phyloP scores from a whole-genome alignment of 2,888 invertebrate species.

The Phalera bucephala region DNA sequence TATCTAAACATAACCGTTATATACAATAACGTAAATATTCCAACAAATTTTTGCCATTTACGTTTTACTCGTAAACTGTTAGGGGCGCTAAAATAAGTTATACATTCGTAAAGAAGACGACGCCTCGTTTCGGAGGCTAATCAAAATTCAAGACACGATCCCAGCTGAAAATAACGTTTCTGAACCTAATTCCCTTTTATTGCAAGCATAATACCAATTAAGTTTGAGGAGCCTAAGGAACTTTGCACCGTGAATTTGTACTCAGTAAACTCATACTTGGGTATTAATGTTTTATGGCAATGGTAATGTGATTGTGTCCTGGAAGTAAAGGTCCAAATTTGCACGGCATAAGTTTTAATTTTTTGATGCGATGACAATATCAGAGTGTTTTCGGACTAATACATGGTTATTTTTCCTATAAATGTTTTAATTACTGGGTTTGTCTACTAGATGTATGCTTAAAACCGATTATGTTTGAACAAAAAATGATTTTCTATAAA shows the following conservation, averaged over 20 bases:
- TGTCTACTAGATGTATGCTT: no score
- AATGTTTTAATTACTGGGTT: no score
- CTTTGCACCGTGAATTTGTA: constrained; percentile 4
- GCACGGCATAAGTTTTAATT: background rate
- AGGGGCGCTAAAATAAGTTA: constrained; percentile 11
- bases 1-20: no score
- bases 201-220: constrained; percentile 44
- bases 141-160: constrained; percentile 54
- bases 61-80: background rate
- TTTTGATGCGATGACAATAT: no score
- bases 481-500: no score
- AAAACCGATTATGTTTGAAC: no score
- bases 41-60: no score
- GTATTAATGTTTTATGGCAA: background rate
- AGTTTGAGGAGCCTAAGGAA: constrained; percentile 20
- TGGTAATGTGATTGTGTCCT: background rate
- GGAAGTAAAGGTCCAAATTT: background rate
- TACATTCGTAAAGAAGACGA: constrained; percentile 3
- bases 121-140: constrained; percentile 14
- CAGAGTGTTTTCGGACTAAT: no score
- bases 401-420: no score
- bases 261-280: background rate
- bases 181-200: constrained; percentile 47
- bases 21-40: no score
- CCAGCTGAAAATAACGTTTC: constrained; percentile 44